Evolutionary conservation across 2,888 invertebrate genomes (phyloP), one percentile per base, ranked within the genome.

Genomic region (Drosophila basisetae): DNA sequence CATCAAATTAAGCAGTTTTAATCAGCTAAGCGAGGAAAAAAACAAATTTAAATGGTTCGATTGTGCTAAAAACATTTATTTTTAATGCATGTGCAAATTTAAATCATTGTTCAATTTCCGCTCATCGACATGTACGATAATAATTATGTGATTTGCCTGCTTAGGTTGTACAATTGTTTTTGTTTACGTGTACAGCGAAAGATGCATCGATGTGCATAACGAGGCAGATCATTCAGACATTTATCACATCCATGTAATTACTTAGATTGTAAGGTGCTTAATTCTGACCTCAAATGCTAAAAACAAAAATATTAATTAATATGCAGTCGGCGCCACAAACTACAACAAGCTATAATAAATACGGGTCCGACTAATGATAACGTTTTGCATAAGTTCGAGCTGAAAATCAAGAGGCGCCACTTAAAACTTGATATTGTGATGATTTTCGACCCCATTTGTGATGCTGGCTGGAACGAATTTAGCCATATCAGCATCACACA

Each of bases 331-430:
- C n/a, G 50, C 33, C 35, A 55, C 60, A 68, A 65, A 75, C 73
- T 79, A 62, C 76, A 63, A 68, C 72, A 61, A 61, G 13, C 25
- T 9, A 67, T 73, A 68, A 65, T 68, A 68, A 22, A 47, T 54
- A 60, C 49, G 65, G 37, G 30, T 13, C n/a, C 25, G 69, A 53
- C 73, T 73, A 73, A 79, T 72, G 71, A 69, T 71, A 63, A 75
- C 60, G 60, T 81, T 83, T 82, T 83, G 78, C 80, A 83, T 77
- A 82, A 71, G 70, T 35, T 62, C 33, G 61, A 73, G 50, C 56
- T 47, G 56, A 68, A 58, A 59, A 30, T 31, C 25, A n/a, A 58
- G 35, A 33, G 58, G 67, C 75, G 68, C 69, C 66, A 68, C 56
- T 75, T 72, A 47, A 50, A 75, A 76, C 53, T 61, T 64, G 73